Evolutionary conservation across 1,140 invertebrate genomes (phyloP).

Genomic region (Mylabris phalerata): DNA sequence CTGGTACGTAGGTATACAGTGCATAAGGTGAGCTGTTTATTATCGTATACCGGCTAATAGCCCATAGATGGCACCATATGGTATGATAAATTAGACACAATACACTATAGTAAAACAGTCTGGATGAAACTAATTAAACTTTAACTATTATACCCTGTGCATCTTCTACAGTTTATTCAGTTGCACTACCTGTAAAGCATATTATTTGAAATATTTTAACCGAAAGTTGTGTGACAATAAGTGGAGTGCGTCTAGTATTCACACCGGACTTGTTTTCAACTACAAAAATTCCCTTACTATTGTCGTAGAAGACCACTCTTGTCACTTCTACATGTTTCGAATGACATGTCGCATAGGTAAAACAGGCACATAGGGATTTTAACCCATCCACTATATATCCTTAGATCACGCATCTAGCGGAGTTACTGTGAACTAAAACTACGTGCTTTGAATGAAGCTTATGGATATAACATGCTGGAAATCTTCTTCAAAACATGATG

Average conservation of each 20-base stretch:
- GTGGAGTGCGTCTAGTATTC: too few relatives aligned
- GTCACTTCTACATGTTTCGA: not conserved
- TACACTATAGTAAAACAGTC: too few relatives aligned
- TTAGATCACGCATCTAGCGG: constrained; percentile 17
- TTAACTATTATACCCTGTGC: too few relatives aligned
- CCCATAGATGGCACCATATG: constrained; percentile 21
- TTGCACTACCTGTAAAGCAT: too few relatives aligned
- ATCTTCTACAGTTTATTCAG: too few relatives aligned
- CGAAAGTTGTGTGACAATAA: too few relatives aligned
- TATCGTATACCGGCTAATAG: constrained; percentile 19
- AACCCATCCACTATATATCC: constrained; percentile 1
- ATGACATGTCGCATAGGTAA: constrained; percentile 15
- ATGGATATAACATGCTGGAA: not conserved
- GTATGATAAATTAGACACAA: not conserved
- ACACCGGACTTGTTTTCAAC: too few relatives aligned
- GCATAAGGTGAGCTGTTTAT: constrained; percentile 25
- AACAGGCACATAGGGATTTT: constrained; percentile 10
- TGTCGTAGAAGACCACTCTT: too few relatives aligned
- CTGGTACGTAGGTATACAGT: constrained; percentile 12
- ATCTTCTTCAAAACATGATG: not conserved
- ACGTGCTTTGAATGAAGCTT: constrained; percentile 16
- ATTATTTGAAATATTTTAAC: too few relatives aligned
- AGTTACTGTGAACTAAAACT: constrained; percentile 9
- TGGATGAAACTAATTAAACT: too few relatives aligned
- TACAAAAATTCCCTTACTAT: too few relatives aligned